phyloP scores from a whole-genome alignment of 1,140 invertebrate species.

The Drosophila dunni region DNA sequence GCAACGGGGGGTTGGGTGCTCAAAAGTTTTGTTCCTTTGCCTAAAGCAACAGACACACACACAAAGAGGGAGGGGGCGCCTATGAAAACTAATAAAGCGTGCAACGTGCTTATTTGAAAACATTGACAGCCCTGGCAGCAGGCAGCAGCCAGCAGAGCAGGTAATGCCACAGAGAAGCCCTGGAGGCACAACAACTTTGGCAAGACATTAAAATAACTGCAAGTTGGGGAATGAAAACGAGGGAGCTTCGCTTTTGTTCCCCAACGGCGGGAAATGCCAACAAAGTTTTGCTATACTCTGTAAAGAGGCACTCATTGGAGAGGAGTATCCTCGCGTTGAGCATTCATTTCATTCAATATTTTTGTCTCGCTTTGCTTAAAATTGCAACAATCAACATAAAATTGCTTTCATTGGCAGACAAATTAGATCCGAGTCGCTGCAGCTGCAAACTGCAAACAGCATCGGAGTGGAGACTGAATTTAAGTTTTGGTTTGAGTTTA shows the following conservation, averaged over 20 bases:
- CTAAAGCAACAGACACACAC: conserved; percentile 21
- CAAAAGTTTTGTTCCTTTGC: conserved; percentile 65
- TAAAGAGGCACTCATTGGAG: conserved; percentile 3
- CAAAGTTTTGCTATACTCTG: conserved; percentile 12
- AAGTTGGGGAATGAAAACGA: background rate
- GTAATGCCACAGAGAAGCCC: conserved; percentile 13
- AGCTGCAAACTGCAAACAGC: background rate
- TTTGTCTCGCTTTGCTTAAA: conserved; percentile 41
- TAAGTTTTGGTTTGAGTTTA: background rate
- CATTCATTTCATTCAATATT: conserved; percentile 4
- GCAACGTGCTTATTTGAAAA: conserved; percentile 81
- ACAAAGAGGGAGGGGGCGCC: conserved; percentile 36
- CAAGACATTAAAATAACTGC: conserved; percentile 41
- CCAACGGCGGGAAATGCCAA: conserved; percentile 7
- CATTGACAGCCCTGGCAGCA: conserved; percentile 45
- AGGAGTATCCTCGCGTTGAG: conserved; percentile 12
- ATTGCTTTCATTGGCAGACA: conserved; percentile 64
- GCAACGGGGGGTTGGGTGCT: background rate
- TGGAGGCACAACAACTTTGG: conserved; percentile 39
- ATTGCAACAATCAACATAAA: conserved; percentile 58
- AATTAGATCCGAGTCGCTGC: conserved; percentile 62
- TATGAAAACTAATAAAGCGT: conserved; percentile 83
- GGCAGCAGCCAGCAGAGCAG: background rate
- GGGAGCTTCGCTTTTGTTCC: conserved; percentile 8
- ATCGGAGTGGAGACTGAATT: too few species aligned